These are phyloP conservation scores for Bicyclus anynana DNA, from an alignment of 1,140 invertebrate species.

Conservation along the genomic window DNA sequence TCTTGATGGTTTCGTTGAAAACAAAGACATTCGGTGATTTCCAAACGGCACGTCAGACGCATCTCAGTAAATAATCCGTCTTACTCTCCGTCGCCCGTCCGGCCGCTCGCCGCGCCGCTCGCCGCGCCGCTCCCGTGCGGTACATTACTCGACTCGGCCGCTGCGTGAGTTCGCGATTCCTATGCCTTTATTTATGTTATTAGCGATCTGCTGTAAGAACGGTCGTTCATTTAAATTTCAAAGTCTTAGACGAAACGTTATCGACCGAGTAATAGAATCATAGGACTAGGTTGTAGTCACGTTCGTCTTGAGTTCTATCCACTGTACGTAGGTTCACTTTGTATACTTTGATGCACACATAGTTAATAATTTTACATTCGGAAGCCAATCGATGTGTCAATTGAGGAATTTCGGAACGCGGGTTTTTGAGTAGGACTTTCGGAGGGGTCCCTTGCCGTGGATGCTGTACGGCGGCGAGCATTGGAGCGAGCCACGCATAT, in stretches of 20 bases:
- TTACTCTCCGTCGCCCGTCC: conserved; percentile 66
- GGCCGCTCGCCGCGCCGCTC: conserved; percentile 37
- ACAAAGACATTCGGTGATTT: conserved; percentile 52
- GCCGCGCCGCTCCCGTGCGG: conserved; percentile 61
- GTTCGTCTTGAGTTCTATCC: conserved; percentile 61
- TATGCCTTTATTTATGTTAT: conserved; percentile 54
- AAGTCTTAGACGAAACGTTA: conserved; percentile 54
- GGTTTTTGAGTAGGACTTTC: conserved; percentile 44
- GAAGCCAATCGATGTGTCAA: conserved; percentile 69
- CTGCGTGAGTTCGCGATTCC: conserved; percentile 59
- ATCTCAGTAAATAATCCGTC: conserved; percentile 73
- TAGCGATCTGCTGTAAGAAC: conserved; percentile 58
- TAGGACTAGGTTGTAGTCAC: conserved; percentile 71
- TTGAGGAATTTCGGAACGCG: conserved; percentile 63
- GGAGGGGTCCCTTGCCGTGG: conserved; percentile 38
- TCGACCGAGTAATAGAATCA: conserved; percentile 65
- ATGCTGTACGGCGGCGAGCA: conserved; percentile 8
- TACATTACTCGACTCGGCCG: conserved; percentile 69
- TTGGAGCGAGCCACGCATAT: conserved; percentile 29
- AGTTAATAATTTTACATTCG: conserved; percentile 63
- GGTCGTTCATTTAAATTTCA: conserved; percentile 49
- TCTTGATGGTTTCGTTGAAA: conserved; percentile 49
- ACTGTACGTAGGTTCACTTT: conserved; percentile 66
- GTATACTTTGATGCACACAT: conserved; percentile 66
- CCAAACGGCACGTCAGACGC: conserved; percentile 71